A percentile compares a stretch with the other conserved stretches of the same genome.
Evolutionary conservation across 2,113 vertebrate species (phyloP).

Genomic region (Heloderma charlesbogerti): DNA sequence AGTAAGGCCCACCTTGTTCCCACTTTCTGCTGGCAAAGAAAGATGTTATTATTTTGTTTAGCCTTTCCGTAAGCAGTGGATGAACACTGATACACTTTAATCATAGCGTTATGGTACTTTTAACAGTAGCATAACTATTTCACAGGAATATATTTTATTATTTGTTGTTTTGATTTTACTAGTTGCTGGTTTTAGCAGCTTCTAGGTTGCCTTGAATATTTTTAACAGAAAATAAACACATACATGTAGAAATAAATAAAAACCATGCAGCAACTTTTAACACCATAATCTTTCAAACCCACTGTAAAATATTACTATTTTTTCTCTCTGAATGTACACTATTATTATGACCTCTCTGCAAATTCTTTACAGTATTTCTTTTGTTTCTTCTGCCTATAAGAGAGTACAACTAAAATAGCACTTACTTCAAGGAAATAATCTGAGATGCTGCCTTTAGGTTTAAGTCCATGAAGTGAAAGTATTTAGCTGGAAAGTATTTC

Average conservation of each 20-base stretch:
- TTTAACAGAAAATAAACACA: background rate
- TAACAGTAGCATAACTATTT: background rate
- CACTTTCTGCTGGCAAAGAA: background rate
- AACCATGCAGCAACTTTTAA: background rate
- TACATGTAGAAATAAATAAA: background rate
- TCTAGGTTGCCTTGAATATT: background rate
- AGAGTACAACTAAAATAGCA: constrained; percentile 26
- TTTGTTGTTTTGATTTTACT: background rate
- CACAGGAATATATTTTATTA: background rate
- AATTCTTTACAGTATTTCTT: background rate
- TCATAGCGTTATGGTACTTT: background rate
- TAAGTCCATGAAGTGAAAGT: constrained; percentile 90
- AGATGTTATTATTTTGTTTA: background rate
- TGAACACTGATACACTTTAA: background rate
- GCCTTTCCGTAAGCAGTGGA: background rate
- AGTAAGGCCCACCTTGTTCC: background rate
- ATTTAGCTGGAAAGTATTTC: constrained; percentile 90
- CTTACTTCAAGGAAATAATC: constrained; percentile 91
- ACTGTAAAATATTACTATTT: background rate
- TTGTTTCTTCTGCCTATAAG: background rate
- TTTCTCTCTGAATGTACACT: background rate
- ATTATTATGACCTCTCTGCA: background rate
- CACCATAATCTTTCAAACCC: background rate
- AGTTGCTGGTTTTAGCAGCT: background rate
- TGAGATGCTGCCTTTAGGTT: constrained; percentile 88